A percentile compares a stretch with the other conserved stretches of the same genome.
phyloP scores from a whole-genome alignment of 2,797 vertebrate species.

The Trachops cirrhosus region DNA sequence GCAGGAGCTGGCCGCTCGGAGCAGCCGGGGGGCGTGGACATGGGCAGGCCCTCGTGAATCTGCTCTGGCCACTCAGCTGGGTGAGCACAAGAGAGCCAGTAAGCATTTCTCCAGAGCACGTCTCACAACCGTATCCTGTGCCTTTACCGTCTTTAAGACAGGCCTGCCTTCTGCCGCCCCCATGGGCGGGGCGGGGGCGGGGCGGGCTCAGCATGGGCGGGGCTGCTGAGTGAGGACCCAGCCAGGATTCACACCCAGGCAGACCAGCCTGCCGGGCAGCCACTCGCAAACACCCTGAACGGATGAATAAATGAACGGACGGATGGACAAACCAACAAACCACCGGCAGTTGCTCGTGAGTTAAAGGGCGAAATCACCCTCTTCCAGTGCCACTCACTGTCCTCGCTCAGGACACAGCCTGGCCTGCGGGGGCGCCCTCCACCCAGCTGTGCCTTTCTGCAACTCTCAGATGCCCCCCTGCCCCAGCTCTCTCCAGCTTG shows the following conservation, averaged over 20 bases:
- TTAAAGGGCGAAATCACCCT: too few species aligned
- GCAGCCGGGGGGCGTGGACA: background rate
- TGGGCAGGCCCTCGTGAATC: rapidly evolving
- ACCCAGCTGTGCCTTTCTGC: background rate
- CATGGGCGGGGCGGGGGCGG: too few species aligned
- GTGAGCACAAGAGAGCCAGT: background rate
- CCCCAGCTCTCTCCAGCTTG: background rate
- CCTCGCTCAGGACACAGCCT: background rate
- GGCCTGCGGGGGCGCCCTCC: rapidly evolving
- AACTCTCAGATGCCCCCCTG: background rate
- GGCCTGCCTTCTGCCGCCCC: background rate
- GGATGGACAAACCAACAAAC: rapidly evolving
- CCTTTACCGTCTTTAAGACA: rapidly evolving
- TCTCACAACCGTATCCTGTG: rapidly evolving
- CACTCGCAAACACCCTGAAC: background rate
- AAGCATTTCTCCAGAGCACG: rapidly evolving
- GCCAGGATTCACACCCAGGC: background rate
- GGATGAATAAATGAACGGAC: background rate
- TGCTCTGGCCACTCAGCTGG: rapidly evolving
- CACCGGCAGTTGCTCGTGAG: rapidly evolving
- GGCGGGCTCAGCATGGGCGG: rapidly evolving
- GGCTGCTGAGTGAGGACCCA: rapidly evolving
- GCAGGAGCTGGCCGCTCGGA: rapidly evolving
- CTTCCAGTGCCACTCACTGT: rapidly evolving
- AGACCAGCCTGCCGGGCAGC: background rate